Conservation (phyloP, 2,888 invertebrate genomes). For the Lymantria monacha region DNA sequence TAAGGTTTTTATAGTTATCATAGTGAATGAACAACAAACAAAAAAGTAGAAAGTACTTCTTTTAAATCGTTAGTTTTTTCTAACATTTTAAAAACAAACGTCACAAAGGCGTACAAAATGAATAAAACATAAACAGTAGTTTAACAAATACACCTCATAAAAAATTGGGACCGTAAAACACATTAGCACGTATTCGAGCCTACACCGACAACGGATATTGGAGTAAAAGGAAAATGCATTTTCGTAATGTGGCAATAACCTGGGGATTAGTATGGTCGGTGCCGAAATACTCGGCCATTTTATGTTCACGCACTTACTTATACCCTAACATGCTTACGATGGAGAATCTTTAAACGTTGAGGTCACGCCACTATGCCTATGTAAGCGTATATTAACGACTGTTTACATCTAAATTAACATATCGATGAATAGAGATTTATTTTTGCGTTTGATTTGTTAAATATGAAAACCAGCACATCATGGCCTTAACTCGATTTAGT, state of each 20-base stretch:
- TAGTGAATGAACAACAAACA: neutral
- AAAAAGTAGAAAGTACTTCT: neutral
- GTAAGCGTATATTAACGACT: constrained; percentile 27
- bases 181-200: constrained; percentile 73
- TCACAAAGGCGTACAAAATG: constrained; percentile 29
- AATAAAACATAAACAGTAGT: constrained; percentile 38
- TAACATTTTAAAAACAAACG: constrained; percentile 4
- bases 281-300: constrained; percentile 51
- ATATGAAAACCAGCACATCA: too few relatives aligned
- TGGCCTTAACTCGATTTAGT: too few relatives aligned
- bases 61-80: constrained; percentile 6
- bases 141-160: constrained; percentile 44
- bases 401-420: constrained; percentile 29
- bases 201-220: constrained; percentile 50
- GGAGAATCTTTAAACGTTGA: constrained; percentile 42
- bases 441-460: neutral
- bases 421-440: constrained; percentile 16
- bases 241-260: constrained; percentile 76
- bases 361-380: constrained; percentile 26
- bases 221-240: constrained; percentile 72
- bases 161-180: constrained; percentile 66
- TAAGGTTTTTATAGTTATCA: too few relatives aligned
- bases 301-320: constrained; percentile 47
- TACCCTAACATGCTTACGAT: constrained; percentile 46
- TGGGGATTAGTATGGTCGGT: constrained; percentile 55